Evolutionary conservation across 2,797 vertebrate species (phyloP).

Genomic region (Paratrypauchen microcephalus): DNA sequence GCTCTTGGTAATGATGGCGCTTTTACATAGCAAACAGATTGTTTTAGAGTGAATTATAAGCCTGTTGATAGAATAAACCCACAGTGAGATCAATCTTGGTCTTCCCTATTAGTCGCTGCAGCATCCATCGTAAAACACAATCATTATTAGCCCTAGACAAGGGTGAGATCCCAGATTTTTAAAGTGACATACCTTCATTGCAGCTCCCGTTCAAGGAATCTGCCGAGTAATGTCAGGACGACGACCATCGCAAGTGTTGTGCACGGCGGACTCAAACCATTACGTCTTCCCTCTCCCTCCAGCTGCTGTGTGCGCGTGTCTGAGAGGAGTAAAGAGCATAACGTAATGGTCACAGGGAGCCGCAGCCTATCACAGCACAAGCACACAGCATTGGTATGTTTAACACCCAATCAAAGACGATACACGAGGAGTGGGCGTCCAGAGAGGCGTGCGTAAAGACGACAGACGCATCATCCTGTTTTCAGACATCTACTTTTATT

Average conservation of each 20-base stretch:
- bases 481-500: slow-evolving; percentile 22
- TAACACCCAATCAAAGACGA: slow-evolving; percentile 69
- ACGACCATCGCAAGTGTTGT: slow-evolving; percentile 71
- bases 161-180: neutral
- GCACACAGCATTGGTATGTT: slow-evolving; percentile 58
- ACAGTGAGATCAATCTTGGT: slow-evolving; percentile 26
- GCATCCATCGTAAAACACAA: slow-evolving; percentile 31
- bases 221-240: slow-evolving; percentile 68
- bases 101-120: slow-evolving; percentile 36
- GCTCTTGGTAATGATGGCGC: slow-evolving; percentile 20
- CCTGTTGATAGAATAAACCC: slow-evolving; percentile 24
- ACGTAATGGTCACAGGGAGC: slow-evolving; percentile 69
- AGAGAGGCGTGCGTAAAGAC: slow-evolving; percentile 46
- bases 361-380: slow-evolving; percentile 65
- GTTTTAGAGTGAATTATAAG: neutral
- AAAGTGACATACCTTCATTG: slow-evolving; percentile 77
- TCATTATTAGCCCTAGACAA: neutral
- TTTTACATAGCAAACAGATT: slow-evolving; percentile 1
- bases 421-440: slow-evolving; percentile 56
- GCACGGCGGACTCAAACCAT: slow-evolving; percentile 76
- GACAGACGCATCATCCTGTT: slow-evolving; percentile 45
- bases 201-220: slow-evolving; percentile 70
- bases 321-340: slow-evolving; percentile 66
- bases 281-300: slow-evolving; percentile 79
- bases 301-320: slow-evolving; percentile 48